phyloP scores from a whole-genome alignment of 2,888 invertebrate genomes.

The Platycnemis pennipes region DNA sequence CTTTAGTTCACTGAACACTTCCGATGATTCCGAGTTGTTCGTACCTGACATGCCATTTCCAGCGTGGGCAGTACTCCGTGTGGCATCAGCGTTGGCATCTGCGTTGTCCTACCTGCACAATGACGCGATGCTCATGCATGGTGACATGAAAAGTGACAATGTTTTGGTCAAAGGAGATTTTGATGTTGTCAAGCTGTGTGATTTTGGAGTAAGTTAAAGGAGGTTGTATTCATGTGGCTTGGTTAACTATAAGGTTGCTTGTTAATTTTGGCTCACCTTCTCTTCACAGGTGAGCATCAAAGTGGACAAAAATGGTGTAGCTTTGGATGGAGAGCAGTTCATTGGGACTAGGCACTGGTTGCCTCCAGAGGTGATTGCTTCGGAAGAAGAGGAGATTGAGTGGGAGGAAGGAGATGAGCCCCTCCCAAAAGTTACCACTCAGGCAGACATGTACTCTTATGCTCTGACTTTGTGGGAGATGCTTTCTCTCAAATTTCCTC shows the following conservation, averaged over 20 bases:
- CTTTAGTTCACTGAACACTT: not conserved
- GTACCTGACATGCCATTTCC: constrained; percentile 40
- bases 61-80: constrained; percentile 43
- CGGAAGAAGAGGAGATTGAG: constrained; percentile 73
- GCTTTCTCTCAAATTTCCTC: constrained; percentile 87
- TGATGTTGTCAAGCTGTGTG: constrained; percentile 88
- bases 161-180: constrained; percentile 88
- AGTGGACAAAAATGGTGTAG: constrained; percentile 45
- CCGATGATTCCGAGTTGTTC: not conserved
- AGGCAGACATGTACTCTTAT: constrained; percentile 90
- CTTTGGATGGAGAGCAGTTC: constrained; percentile 79
- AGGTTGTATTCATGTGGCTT: not conserved
- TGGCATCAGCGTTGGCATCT: constrained; percentile 6
- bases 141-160: constrained; percentile 92
- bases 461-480: constrained; percentile 92
- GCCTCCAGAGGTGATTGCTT: constrained; percentile 87
- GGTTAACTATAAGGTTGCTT: not conserved
- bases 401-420: constrained; percentile 61
- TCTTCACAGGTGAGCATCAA: constrained; percentile 25
- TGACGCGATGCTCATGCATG: constrained; percentile 86
- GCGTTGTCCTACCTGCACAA: constrained; percentile 90
- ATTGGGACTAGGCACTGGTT: constrained; percentile 90
- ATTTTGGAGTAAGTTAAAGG: constrained; percentile 92
- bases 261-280: not conserved
- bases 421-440: constrained; percentile 82